Evolutionary conservation across 2,797 vertebrate species (phyloP).

Genomic region (Peromyscus eremicus): DNA sequence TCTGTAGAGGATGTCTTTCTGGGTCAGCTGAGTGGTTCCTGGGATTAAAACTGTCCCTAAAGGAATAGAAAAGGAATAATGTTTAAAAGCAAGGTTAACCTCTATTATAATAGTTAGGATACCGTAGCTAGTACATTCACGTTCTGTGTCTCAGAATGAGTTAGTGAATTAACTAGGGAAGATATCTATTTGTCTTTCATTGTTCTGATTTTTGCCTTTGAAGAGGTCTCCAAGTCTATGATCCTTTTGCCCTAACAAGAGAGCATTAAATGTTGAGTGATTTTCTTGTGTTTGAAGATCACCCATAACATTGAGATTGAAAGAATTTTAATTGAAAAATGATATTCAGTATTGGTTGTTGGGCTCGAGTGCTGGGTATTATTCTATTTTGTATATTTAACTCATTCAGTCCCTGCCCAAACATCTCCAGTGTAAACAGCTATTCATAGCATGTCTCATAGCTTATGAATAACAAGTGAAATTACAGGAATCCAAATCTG

Average conservation of each 20-base stretch:
- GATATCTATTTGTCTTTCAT: constrained; percentile 8
- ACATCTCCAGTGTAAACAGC: background rate
- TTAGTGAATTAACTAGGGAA: background rate
- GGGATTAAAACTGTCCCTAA: constrained; percentile 90
- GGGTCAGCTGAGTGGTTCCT: constrained; percentile 91
- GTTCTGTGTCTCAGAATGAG: background rate
- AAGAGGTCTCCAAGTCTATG: background rate
- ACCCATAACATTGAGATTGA: background rate
- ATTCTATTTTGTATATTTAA: background rate
- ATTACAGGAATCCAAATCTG: background rate
- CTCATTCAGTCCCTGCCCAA: background rate
- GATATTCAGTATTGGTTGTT: background rate
- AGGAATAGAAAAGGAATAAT: constrained; percentile 31
- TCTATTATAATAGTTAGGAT: background rate
- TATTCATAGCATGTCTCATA: background rate
- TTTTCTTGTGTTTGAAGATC: constrained; percentile 19
- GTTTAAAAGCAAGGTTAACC: constrained; percentile 9
- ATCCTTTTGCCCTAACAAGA: background rate
- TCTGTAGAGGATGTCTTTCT: constrained; percentile 90
- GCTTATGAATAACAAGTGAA: background rate
- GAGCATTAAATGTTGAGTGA: constrained; percentile 15
- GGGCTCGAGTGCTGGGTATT: background rate
- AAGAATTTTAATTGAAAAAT: constrained; percentile 36
- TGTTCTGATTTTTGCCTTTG: constrained; percentile 31
- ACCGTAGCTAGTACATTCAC: no score